phyloP scores from a whole-genome alignment of 2,113 vertebrate species.

The Terrapene triunguis region DNA sequence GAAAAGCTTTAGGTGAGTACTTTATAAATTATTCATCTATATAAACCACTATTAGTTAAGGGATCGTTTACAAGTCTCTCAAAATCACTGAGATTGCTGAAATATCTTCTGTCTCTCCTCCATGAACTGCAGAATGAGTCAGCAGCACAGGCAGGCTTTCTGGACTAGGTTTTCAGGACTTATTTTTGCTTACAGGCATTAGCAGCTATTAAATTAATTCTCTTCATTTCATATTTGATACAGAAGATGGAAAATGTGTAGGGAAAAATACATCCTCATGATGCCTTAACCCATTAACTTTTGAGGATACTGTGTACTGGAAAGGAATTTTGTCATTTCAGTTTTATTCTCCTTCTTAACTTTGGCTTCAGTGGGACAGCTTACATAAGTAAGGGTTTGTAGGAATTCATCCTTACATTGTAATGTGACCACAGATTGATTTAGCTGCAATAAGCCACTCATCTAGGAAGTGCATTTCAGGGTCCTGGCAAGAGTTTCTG shows the following conservation, averaged over 20 bases:
- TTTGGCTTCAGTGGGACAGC: conserved; percentile 40
- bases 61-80: background rate
- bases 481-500: conserved; percentile 64
- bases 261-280: conserved; percentile 36
- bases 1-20: background rate
- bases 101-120: conserved; percentile 46
- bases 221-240: conserved; percentile 56
- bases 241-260: conserved; percentile 36
- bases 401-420: conserved; percentile 57
- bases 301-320: conserved; percentile 38
- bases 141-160: conserved; percentile 46
- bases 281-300: conserved; percentile 72
- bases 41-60: background rate
- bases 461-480: conserved; percentile 51
- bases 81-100: conserved; percentile 21
- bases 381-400: conserved; percentile 35
- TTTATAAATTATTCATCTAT: background rate
- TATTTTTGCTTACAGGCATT: conserved; percentile 72
- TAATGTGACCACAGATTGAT: conserved; percentile 74
- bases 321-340: conserved; percentile 69
- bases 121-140: conserved; percentile 59
- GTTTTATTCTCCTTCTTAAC: conserved; percentile 29
- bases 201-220: conserved; percentile 75
- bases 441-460: conserved; percentile 69
- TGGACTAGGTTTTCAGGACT: background rate